Base-by-base conservation (phyloP, 2,888 invertebrate genomes). In the Phyllotreta striolata region DNA sequence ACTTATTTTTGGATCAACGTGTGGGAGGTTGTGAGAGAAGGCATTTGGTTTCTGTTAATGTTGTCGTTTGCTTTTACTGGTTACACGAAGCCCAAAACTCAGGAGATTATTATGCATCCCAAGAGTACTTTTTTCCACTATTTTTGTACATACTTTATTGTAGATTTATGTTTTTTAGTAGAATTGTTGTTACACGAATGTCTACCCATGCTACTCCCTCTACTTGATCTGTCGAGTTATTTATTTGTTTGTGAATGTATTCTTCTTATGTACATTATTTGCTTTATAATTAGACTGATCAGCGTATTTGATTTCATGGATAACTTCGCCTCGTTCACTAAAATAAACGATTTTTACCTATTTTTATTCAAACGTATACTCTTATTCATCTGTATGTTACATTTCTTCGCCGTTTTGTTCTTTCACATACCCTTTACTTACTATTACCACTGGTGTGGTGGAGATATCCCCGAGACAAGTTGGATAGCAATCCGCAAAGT, bases 131-230 rank as follows among this genome's bases (percentile, higher is more conserved):
- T 12, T 12, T 13, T 7, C 10, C 59, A 56, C 24, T 63, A 63
- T 43, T n/a, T 66, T 4, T 6, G 14, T n/a, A 59, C 59, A 6
- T 62, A 62, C 35, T 66, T 66, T 10, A 14, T 62, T 7, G 35
- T 62, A 12, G 66, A 66, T 35, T 8, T 55, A 5, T 62, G 5
- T 55, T 46, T 38, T 41, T n/a, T n/a, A n/a, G n/a, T n/a, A n/a
- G n/a, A n/a, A n/a, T n/a, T n/a, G n/a, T n/a, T n/a, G n/a, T n/a
- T n/a, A n/a, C n/a, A n/a, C n/a, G n/a, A n/a, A n/a, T n/a, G n/a
- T n/a, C n/a, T n/a, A n/a, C n/a, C n/a, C n/a, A n/a, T n/a, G n/a
- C n/a, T n/a, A n/a, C n/a, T n/a, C n/a, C n/a, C n/a, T n/a, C n/a
- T n/a, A n/a, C n/a, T n/a, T n/a, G n/a, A n/a, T n/a, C n/a, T n/a